Evolutionary conservation across 2,113 vertebrate genomes (phyloP), one percentile per base, ranked within the genome.

Genomic region (cat (Felis catus)): DNA sequence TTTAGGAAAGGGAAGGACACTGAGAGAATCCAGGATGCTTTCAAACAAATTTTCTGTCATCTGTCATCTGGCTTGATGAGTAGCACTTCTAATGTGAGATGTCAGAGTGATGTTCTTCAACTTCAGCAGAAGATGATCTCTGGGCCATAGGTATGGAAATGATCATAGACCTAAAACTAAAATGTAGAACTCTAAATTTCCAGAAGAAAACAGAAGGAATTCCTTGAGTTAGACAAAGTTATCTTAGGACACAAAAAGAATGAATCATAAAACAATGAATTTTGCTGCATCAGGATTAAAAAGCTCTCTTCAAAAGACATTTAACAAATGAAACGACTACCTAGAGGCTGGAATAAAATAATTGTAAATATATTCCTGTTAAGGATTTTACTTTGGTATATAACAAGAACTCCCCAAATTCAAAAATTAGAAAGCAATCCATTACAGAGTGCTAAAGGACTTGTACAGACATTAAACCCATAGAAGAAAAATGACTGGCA

Each of bases 41-140:
- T 94, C 91, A 95, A 93, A 94, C 81, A 98, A 93, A 85, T 97
- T 97, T 94, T 98, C 95, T 70, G 98, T 98, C 76, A 98, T 95
- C 74, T 84, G 95, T 65, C 15, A 33, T 48, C 31, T 53, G 36
- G 97, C 7, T 66, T 94, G 97, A 66, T 96, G 94, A 71, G 97
- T 98, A 91, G 87, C 97, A 92, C 55, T 94, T 88, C 98, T 97
- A 0, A 98, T 82, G 45, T 98, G 98, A 96, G 98, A 98, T 0
- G 92, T 98, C 98, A 98, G 21, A 85, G 94, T 90, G 82, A 98
- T 0, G 0, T 98, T 99, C 82, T 98, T 98, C 95, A 99, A 48
- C 87, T 98, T 97, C 79, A 98, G 51, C 94, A 98, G 80, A 4
- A 83, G 94, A 53, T 98, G 98, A 96, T 98, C 97, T 97, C 98